Base-by-base conservation (phyloP, 2,113 vertebrate genomes). In the Calcarius ornatus region DNA sequence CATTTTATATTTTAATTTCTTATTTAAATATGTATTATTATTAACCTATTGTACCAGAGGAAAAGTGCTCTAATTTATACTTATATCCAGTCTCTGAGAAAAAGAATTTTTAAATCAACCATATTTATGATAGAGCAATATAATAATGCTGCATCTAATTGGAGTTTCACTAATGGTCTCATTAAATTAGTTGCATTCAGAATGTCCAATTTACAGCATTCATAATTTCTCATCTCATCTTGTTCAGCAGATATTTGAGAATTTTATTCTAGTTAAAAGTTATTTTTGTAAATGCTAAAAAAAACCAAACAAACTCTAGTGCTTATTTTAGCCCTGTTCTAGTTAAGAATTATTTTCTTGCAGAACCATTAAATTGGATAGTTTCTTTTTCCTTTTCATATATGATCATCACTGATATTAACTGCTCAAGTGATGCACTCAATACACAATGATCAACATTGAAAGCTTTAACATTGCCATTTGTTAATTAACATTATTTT, bases 401-500 rank as follows among this genome's bases (percentile, higher is more conserved):
- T 37, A 17, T 28, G 16, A 75, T 59, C 45, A 66, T 70, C 47
- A 37, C 14, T 86, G 45, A 73, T 60, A 61, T 10, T 72, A 73
- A 79, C 8, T 15, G 4, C 30, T 37, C 40, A 48, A 87, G 73
- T 24, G 87, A 42, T 54, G 35, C 64, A 57, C 35, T 83, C 25
- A 33, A 21, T 78, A 51, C 37, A 22, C 5, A 66, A 19, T 63
- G 21, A 87, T 84, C 54, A 57, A 60, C 31, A 50, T 2, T 54
- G 16, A 45, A 66, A 50, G 88, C 42, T 88, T 88, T 83, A 45
- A 37, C 30, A 59, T 10, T 86, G 50, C 14, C 37, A 70, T 88
- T 92, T 92, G 15, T 73, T 78, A 89, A 81, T 89, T 86, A 91
- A 59, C 51, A 78, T 77, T 65, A 86, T 92, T 94, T 81, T 89